A percentile compares a stretch with the other conserved stretches of the same genome.
phyloP scores from a whole-genome alignment of 2,888 invertebrate species.

The Andrena dorsata region DNA sequence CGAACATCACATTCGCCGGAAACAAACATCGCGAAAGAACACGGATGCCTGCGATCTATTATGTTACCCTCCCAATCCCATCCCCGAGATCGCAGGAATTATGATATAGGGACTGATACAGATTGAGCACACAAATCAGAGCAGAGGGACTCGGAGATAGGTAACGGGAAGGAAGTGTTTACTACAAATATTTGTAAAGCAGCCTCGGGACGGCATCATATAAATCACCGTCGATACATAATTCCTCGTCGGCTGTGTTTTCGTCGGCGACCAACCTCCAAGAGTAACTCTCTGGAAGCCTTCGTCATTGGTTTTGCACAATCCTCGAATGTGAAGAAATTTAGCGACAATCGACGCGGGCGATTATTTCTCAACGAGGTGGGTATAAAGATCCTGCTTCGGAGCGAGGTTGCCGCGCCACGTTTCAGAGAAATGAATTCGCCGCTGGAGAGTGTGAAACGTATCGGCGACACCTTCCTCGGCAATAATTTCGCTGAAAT shows the following conservation, averaged over 20 bases:
- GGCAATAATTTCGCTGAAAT: conserved; percentile 67
- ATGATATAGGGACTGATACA: conserved; percentile 47
- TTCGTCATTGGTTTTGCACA: neutral
- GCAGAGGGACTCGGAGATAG: conserved; percentile 33
- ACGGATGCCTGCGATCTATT: conserved; percentile 19
- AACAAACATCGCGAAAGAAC: neutral
- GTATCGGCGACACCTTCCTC: conserved; percentile 53
- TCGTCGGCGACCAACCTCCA: neutral
- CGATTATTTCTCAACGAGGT: too few species aligned
- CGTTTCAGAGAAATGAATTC: neutral
- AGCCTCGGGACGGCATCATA: conserved; percentile 25
- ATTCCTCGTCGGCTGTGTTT: conserved; percentile 22
- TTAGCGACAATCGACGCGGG: too few species aligned
- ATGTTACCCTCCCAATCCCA: conserved; percentile 18
- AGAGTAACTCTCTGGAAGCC: neutral
- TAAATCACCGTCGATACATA: conserved; percentile 44
- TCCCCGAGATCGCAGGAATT: conserved; percentile 39
- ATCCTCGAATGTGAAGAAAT: neutral
- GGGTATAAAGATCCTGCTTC: neutral
- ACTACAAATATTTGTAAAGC: conserved; percentile 54
- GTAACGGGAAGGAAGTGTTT: conserved; percentile 53
- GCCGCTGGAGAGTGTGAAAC: neutral
- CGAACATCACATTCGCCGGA: too few species aligned
- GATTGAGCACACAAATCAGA: conserved; percentile 59
- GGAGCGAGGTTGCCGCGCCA: neutral